Conservation (phyloP, 1,140 invertebrate species). For the Aphis gossypii region DNA sequence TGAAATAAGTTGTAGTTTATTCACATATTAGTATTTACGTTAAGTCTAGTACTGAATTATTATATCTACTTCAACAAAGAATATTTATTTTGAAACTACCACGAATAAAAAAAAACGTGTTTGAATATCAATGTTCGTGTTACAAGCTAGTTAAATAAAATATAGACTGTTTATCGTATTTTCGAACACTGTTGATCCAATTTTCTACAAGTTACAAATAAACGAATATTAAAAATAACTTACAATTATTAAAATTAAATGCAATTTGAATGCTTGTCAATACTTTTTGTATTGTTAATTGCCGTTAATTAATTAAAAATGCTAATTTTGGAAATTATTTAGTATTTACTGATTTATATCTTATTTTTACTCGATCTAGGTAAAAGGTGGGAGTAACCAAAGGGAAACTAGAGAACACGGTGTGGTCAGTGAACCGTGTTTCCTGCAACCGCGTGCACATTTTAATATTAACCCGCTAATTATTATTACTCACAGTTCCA, state of each 20-base stretch:
- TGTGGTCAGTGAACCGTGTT: constrained; percentile 42
- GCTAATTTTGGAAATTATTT: not conserved
- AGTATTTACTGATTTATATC: constrained; percentile 34
- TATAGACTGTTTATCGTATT: not conserved
- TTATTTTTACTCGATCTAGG: constrained; percentile 5
- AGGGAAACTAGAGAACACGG: not conserved
- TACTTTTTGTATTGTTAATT: not conserved
- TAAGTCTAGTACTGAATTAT: not conserved
- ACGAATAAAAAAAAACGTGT: not conserved
- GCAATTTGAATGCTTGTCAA: not conserved
- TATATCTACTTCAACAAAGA: not conserved
- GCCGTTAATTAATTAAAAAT: not conserved
- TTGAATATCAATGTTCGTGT: constrained; percentile 18
- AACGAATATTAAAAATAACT: not conserved
- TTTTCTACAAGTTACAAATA: not conserved
- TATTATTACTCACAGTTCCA: constrained; percentile 45
- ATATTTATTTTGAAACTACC: not conserved
- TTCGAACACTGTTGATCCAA: not conserved
- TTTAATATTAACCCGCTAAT: constrained; percentile 54
- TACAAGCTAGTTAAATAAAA: constrained; percentile 11
- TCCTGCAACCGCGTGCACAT: constrained; percentile 28
- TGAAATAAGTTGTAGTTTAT: not conserved
- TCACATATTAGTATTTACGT: not conserved
- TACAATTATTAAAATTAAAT: not conserved
- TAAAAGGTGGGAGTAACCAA: constrained; percentile 34